Evolutionary conservation across 2,888 invertebrate species (phyloP).

Genomic region (Lasioglossum villosulum): DNA sequence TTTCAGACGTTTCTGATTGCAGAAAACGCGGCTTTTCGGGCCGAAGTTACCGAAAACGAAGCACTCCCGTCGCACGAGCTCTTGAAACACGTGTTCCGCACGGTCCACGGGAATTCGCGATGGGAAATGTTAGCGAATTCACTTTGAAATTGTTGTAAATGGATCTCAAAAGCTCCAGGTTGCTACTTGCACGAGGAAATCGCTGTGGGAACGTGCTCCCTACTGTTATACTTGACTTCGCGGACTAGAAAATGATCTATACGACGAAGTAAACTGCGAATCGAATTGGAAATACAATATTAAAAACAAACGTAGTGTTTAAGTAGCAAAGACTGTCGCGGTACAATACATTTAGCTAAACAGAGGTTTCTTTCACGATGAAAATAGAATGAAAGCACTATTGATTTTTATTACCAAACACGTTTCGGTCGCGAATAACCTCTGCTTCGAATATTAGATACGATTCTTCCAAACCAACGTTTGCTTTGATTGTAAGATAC

Average conservation of each 20-base stretch:
- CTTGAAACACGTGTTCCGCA: not conserved
- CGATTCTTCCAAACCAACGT: not conserved
- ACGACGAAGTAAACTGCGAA: too few species aligned
- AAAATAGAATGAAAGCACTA: not conserved
- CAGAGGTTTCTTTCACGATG: not conserved
- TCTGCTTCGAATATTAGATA: not conserved
- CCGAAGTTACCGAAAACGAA: not conserved
- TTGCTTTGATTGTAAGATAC: too few species aligned
- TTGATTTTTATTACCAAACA: not conserved
- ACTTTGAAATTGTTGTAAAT: conserved; percentile 23
- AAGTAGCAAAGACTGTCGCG: not conserved
- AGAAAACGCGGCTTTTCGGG: not conserved
- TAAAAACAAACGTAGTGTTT: not conserved
- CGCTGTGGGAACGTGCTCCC: not conserved
- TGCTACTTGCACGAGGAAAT: not conserved
- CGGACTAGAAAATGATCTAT: too few species aligned
- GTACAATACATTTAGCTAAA: not conserved
- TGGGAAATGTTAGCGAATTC: conserved; percentile 33
- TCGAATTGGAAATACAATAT: too few species aligned
- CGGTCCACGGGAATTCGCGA: not conserved
- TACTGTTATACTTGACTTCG: not conserved
- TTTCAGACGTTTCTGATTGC: not conserved
- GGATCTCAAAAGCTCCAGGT: not conserved
- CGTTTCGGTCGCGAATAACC: not conserved
- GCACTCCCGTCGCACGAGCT: not conserved